Percentiles rank a stretch among this genome's conserved stretches.
Evolutionary conservation across 2,113 vertebrate genomes (phyloP).

Genomic region (Ictidomys tridecemlineatus): DNA sequence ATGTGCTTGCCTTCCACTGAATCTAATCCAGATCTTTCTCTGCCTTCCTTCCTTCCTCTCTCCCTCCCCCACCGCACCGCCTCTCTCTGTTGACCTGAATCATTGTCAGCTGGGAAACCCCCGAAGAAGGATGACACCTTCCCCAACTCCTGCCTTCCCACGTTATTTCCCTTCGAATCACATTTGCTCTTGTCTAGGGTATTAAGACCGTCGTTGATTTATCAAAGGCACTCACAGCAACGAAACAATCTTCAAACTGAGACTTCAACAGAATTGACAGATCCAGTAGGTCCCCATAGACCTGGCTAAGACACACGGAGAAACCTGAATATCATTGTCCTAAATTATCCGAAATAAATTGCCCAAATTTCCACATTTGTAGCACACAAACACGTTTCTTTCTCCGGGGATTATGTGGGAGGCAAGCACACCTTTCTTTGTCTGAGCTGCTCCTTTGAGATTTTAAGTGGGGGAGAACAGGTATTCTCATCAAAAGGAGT

Average conservation of each 20-base stretch:
- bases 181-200: constrained; percentile 56
- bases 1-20: not conserved
- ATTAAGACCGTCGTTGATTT: constrained; percentile 51
- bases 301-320: not conserved
- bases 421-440: constrained; percentile 24
- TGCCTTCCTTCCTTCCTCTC: not conserved
- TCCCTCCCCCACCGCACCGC: not conserved
- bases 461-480: constrained; percentile 21
- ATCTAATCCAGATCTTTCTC: not conserved
- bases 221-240: constrained; percentile 62
- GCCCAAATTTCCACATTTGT: constrained; percentile 14
- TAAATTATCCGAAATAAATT: constrained; percentile 69
- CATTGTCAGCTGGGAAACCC: not conserved
- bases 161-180: constrained; percentile 56
- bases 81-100: not conserved
- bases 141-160: constrained; percentile 6
- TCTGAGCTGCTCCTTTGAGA: constrained; percentile 5
- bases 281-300: constrained; percentile 2
- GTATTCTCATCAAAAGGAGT: constrained; percentile 44
- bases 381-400: not conserved
- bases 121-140: not conserved
- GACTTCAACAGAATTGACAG: constrained; percentile 52
- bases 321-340: constrained; percentile 50
- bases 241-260: constrained; percentile 59
- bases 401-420: constrained; percentile 24